phyloP scores from a whole-genome alignment of 2,113 vertebrate species.

The Sisor rabdophorus region DNA sequence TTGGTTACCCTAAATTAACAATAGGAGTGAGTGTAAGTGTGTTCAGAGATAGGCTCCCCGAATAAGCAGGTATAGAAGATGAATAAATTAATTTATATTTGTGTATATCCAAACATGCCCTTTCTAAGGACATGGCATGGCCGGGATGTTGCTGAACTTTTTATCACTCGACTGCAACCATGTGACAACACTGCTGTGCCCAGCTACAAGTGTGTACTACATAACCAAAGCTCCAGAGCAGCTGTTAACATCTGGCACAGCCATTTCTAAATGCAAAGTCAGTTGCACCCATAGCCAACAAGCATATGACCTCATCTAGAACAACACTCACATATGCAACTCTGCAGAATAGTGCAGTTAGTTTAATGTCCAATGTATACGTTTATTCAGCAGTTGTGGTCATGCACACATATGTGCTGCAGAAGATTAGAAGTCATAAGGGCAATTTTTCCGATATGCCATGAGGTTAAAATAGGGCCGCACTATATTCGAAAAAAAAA shows the following conservation, averaged over 20 bases:
- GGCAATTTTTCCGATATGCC: background rate
- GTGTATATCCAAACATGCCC: too few relatives aligned
- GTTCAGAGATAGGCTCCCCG: too few relatives aligned
- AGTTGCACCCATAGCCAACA: background rate
- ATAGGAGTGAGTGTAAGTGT: too few relatives aligned
- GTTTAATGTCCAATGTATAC: slow-evolving; percentile 22
- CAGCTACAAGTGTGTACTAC: background rate
- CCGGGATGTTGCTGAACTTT: background rate
- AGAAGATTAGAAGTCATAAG: background rate
- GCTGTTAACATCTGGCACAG: background rate
- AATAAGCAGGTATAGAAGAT: too few relatives aligned
- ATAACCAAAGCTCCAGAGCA: background rate
- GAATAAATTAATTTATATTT: too few relatives aligned
- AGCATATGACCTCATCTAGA: background rate
- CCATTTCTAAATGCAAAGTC: background rate
- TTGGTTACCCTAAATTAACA: too few relatives aligned
- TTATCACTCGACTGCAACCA: background rate
- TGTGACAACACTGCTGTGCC: background rate
- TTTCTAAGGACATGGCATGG: too few relatives aligned
- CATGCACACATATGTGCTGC: background rate
- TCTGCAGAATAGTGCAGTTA: slow-evolving; percentile 33
- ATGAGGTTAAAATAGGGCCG: too few relatives aligned
- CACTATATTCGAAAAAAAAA: too few relatives aligned
- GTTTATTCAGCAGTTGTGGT: slow-evolving; percentile 43
- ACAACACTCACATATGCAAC: slow-evolving; percentile 18